These are phyloP conservation scores for Drosophila ercepeae DNA, from an alignment of 1,140 invertebrate genomes.

Conservation along the genomic window DNA sequence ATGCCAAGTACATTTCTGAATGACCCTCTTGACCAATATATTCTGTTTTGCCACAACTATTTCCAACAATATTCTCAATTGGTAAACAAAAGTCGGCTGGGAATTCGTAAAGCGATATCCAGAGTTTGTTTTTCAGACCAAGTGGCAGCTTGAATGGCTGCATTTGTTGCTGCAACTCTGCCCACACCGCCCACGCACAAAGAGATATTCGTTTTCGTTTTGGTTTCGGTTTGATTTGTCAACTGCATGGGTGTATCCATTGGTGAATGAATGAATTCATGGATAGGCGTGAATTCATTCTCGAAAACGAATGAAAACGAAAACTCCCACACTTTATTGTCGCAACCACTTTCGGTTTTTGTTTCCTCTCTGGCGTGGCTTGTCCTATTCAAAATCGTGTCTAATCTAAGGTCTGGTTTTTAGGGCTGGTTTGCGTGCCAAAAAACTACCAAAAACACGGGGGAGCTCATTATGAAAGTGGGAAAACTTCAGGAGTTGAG, in stretches of 20 bases:
- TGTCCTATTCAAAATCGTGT: constrained; percentile 47
- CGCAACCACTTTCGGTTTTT: constrained; percentile 47
- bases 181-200: constrained; percentile 52
- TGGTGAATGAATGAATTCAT: constrained; percentile 58
- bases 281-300: constrained; percentile 53
- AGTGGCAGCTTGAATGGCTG: constrained; percentile 46
- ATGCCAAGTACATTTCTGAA: neutral
- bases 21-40: constrained; percentile 1
- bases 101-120: constrained; percentile 24
- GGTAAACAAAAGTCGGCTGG: constrained; percentile 14
- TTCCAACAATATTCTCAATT: constrained; percentile 2
- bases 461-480: constrained; percentile 40
- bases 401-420: constrained; percentile 35
- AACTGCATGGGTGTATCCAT: constrained; percentile 54
- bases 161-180: constrained; percentile 45
- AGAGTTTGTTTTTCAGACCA: constrained; percentile 7
- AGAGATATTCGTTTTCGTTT: constrained; percentile 62
- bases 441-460: constrained; percentile 9
- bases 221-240: constrained; percentile 52
- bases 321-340: constrained; percentile 42
- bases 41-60: no score
- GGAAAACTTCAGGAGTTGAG: constrained; percentile 58
- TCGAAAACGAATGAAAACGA: neutral
- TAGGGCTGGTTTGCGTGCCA: constrained; percentile 24
- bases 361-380: constrained; percentile 23